Percentiles rank a stretch among this genome's conserved stretches.
phyloP scores from a whole-genome alignment of 2,113 vertebrate genomes.

The Clarias gariepinus region DNA sequence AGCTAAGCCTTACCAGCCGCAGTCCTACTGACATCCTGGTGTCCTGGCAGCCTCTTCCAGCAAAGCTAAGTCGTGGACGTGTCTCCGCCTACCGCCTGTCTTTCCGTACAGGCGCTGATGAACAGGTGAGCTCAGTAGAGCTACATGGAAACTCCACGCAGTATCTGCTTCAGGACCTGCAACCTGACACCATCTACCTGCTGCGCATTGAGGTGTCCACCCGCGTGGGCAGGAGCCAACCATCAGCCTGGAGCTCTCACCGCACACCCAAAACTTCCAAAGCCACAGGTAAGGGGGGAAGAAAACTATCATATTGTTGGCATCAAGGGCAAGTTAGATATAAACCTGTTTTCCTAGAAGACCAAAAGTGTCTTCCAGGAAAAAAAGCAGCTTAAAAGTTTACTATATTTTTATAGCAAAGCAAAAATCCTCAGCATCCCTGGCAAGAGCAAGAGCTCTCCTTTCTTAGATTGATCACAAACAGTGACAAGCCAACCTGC shows the following conservation, averaged over 20 bases:
- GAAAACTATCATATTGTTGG: neutral
- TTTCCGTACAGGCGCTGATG: slow-evolving; percentile 84
- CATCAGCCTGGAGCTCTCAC: slow-evolving; percentile 91
- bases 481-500: too few species aligned
- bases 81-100: slow-evolving; percentile 86
- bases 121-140: slow-evolving; percentile 79
- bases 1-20: slow-evolving; percentile 88
- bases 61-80: slow-evolving; percentile 82
- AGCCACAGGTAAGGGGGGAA: slow-evolving; percentile 79
- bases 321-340: neutral
- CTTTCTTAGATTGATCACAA: neutral
- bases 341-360: neutral
- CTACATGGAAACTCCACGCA: slow-evolving; percentile 77
- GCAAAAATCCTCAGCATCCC: neutral
- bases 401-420: neutral
- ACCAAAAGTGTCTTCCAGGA: neutral
- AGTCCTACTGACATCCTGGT: slow-evolving; percentile 89
- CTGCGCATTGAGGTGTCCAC: slow-evolving; percentile 90
- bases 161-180: slow-evolving; percentile 79
- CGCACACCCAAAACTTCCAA: slow-evolving; percentile 89
- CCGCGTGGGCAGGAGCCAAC: slow-evolving; percentile 88
- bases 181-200: slow-evolving; percentile 88
- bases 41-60: slow-evolving; percentile 88
- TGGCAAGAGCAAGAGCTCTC: neutral
- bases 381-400: neutral